A percentile compares a stretch with the other conserved stretches of the same genome.
Evolutionary conservation across 92 coral and sea anemone genomes (phyloP).

Genomic region (Montipora capitata): DNA sequence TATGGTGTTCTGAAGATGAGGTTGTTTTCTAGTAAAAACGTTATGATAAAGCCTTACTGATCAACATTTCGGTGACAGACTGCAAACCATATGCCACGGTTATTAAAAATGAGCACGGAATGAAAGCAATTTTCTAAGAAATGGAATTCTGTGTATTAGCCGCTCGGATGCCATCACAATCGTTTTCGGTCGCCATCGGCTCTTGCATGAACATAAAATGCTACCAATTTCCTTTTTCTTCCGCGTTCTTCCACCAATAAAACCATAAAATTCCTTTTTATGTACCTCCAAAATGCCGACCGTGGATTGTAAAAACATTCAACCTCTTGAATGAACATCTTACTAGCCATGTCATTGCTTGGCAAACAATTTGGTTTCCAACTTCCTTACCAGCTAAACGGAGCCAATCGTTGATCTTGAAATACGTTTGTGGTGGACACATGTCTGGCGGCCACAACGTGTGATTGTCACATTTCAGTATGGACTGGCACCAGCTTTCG

Average conservation of each 20-base stretch:
- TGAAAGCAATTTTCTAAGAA: constrained; percentile 37
- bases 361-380: constrained; percentile 33
- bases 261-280: not conserved
- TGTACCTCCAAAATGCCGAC: not conserved
- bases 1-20: not conserved
- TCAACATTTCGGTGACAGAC: not conserved
- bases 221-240: constrained; percentile 4
- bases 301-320: not conserved
- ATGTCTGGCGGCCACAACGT: constrained; percentile 34
- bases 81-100: not conserved
- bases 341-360: constrained; percentile 1
- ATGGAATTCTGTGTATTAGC: not conserved
- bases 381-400: constrained; percentile 17
- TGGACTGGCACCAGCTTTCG: constrained; percentile 28
- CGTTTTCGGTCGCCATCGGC: not conserved
- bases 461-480: constrained; percentile 14
- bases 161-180: not conserved
- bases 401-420: constrained; percentile 33
- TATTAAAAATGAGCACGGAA: constrained; percentile 16
- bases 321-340: not conserved
- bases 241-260: constrained; percentile 26
- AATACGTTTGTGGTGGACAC: constrained; percentile 25
- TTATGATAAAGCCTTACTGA: not conserved
- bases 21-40: not conserved
- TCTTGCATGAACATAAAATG: not conserved